Evolutionary conservation across 2,797 vertebrate species (phyloP).

Genomic region (Cossypha niveicapilla): DNA sequence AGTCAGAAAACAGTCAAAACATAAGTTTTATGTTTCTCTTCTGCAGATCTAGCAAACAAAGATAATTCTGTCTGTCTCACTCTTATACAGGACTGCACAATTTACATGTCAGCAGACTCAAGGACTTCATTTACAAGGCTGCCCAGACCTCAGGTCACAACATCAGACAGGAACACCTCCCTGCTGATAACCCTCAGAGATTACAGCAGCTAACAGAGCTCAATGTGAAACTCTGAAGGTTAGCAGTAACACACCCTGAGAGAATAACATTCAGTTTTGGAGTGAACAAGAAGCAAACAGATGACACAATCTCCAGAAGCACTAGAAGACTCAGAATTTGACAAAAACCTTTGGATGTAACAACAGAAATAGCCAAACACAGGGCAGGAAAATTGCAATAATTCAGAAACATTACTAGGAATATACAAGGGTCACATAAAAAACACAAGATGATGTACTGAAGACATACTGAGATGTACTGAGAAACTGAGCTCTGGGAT

Average conservation of each 20-base stretch:
- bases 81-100: not conserved
- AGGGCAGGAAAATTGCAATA: not conserved
- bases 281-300: not conserved
- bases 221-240: not conserved
- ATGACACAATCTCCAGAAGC: not conserved
- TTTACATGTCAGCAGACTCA: not conserved
- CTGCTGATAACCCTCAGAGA: not conserved
- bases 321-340: not conserved
- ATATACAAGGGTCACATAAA: not conserved
- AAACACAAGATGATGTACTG: not conserved
- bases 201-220: not conserved
- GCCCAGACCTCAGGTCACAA: not conserved
- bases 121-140: slow-evolving; percentile 16
- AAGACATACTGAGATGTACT: too few relatives aligned
- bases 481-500: not conserved
- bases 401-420: not conserved
- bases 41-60: not conserved
- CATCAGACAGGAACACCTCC: not conserved
- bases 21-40: not conserved
- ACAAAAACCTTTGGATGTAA: not conserved
- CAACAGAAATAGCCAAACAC: not conserved
- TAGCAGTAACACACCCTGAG: not conserved
- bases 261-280: not conserved
- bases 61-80: not conserved
- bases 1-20: not conserved